phyloP scores from a whole-genome alignment of 2,113 vertebrate genomes.

The Bungarus multicinctus region DNA sequence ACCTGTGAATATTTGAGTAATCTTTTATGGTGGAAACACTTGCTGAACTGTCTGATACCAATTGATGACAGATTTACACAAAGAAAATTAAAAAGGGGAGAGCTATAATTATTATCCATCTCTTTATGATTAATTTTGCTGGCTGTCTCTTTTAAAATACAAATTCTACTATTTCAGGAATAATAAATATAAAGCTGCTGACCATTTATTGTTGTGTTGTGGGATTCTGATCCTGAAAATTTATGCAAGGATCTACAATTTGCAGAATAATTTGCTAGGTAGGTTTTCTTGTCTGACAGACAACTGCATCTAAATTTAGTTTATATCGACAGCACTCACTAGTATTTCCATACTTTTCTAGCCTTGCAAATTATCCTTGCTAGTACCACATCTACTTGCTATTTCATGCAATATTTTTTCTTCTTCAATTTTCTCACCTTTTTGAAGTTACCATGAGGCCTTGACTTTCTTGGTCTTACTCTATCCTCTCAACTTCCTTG shows the following conservation, averaged over 20 bases:
- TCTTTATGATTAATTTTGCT: slow-evolving; percentile 48
- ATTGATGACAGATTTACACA: slow-evolving; percentile 32
- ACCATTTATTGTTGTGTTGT: neutral
- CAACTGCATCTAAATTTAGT: neutral
- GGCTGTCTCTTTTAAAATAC: slow-evolving; percentile 15
- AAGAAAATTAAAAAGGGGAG: neutral
- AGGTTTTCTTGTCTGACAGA: neutral
- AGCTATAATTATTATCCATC: slow-evolving; percentile 9
- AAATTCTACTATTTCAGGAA: slow-evolving; percentile 22
- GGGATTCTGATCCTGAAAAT: neutral
- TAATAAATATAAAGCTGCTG: neutral
- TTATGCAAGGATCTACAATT: neutral
- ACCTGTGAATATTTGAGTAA: slow-evolving; percentile 13
- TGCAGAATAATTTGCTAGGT: neutral
- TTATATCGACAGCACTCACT: neutral
- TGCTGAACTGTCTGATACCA: slow-evolving; percentile 21
- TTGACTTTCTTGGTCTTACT: neutral
- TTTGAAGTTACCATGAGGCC: neutral
- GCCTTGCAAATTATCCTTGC: neutral
- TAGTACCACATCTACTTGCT: neutral
- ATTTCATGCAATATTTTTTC: neutral
- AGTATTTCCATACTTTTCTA: neutral
- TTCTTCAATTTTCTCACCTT: neutral
- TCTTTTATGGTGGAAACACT: slow-evolving; percentile 35
- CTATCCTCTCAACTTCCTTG: neutral